phyloP scores from a whole-genome alignment of 92 coral and sea anemone species.

The Parazoanthus swiftii region DNA sequence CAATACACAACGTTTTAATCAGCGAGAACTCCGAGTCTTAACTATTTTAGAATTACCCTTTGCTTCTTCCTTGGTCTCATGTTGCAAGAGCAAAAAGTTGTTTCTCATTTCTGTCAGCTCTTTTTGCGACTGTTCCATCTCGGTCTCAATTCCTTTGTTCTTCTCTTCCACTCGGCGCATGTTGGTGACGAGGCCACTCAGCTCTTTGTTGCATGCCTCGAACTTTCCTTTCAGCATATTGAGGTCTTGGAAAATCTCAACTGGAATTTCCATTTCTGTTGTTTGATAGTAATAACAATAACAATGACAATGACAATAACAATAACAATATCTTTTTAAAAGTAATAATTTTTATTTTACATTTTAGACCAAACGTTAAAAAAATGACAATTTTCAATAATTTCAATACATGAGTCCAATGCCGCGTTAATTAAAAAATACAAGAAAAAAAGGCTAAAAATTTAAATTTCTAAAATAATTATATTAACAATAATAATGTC shows the following conservation, averaged over 20 bases:
- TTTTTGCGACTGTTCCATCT: constrained; percentile 2
- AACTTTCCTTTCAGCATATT: constrained; percentile 48
- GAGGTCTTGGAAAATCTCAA: constrained; percentile 47
- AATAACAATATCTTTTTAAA: no score
- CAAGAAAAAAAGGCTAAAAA: no score
- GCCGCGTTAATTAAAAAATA: no score
- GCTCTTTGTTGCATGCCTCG: constrained; percentile 46
- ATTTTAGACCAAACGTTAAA: no score
- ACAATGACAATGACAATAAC: neutral
- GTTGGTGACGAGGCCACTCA: constrained; percentile 27
- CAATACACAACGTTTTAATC: no score
- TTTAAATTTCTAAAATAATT: no score
- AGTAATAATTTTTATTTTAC: no score
- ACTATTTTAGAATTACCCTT: constrained; percentile 8
- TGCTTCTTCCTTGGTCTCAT: constrained; percentile 39
- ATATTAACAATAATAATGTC: no score
- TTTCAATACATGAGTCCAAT: no score
- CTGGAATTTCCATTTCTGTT: constrained; percentile 27
- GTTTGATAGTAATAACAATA: neutral
- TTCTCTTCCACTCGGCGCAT: constrained; percentile 34
- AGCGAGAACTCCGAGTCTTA: no score
- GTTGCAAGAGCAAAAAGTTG: constrained; percentile 56
- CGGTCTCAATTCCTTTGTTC: constrained; percentile 23
- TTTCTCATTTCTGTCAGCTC: constrained; percentile 55
- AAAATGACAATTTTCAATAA: no score